Conservation (phyloP, 1,140 invertebrate species). For the Octopus bimaculoides region DNA sequence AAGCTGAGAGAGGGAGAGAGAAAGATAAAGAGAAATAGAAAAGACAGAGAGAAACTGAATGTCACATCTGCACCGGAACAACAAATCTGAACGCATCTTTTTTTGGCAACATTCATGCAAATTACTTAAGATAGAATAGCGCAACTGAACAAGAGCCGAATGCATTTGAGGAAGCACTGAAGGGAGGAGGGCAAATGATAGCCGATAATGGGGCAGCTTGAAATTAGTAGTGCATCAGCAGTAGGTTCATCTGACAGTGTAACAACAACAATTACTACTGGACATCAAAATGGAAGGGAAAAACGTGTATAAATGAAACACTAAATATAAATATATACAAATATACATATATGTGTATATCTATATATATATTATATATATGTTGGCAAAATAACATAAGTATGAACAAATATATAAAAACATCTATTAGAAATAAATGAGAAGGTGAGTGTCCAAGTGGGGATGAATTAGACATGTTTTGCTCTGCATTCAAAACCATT, state of each 20-base stretch:
- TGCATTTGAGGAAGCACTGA: background rate
- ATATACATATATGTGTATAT: too few species aligned
- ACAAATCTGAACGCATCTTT: background rate
- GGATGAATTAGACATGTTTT: too few species aligned
- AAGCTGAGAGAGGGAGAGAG: background rate
- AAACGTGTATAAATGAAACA: too few species aligned
- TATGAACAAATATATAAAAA: too few species aligned
- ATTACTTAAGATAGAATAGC: background rate
- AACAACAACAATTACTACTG: background rate
- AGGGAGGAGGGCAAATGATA: background rate
- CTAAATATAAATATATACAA: too few species aligned
- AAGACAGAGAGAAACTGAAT: background rate
- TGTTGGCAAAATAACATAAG: too few species aligned
- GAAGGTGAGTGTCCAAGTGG: too few species aligned
- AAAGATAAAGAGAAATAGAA: background rate
- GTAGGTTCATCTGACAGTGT: background rate
- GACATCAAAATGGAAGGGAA: background rate
- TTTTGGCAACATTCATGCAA: background rate
- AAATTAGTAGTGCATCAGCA: slow-evolving; percentile 6
- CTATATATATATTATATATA: too few species aligned
- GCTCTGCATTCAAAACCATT: too few species aligned
- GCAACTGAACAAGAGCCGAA: background rate
- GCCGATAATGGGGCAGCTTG: background rate
- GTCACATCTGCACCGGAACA: background rate
- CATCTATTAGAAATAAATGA: too few species aligned